Percentiles rank a stretch among this genome's conserved stretches.
These are phyloP conservation scores for Gallinago undulata DNA, from an alignment of 2,113 vertebrate species.

Conservation along the genomic window DNA sequence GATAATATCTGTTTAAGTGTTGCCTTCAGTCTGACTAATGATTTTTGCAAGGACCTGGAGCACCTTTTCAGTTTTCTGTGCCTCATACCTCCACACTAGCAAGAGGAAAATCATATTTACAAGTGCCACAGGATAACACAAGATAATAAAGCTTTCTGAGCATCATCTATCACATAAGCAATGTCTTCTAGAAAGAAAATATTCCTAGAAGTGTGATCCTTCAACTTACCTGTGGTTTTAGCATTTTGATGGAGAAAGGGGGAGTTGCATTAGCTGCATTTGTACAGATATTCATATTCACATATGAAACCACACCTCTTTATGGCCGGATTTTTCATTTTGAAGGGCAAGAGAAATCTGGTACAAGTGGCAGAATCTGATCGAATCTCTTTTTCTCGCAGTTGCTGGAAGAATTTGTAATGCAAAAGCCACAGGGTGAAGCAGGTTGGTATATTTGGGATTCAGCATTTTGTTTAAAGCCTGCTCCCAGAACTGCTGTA, in stretches of 20 bases:
- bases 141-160: background rate
- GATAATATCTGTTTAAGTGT: background rate
- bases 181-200: background rate
- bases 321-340: background rate
- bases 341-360: constrained; percentile 1
- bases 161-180: background rate
- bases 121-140: background rate
- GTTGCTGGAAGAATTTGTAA: constrained; percentile 14
- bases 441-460: background rate
- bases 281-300: background rate
- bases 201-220: background rate
- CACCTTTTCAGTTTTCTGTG: background rate
- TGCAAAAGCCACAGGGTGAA: constrained; percentile 4
- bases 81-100: background rate
- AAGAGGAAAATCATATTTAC: background rate
- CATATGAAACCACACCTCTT: background rate
- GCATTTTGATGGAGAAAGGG: background rate
- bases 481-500: background rate
- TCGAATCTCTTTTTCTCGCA: background rate
- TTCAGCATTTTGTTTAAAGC: background rate
- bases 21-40: background rate
- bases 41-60: background rate
- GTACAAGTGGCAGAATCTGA: background rate
- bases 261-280: background rate
- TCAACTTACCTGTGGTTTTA: background rate